Percentiles rank a stretch among this genome's conserved stretches.
Evolutionary conservation across 1,140 invertebrate genomes (phyloP).

Genomic region (Caerostris darwini): DNA sequence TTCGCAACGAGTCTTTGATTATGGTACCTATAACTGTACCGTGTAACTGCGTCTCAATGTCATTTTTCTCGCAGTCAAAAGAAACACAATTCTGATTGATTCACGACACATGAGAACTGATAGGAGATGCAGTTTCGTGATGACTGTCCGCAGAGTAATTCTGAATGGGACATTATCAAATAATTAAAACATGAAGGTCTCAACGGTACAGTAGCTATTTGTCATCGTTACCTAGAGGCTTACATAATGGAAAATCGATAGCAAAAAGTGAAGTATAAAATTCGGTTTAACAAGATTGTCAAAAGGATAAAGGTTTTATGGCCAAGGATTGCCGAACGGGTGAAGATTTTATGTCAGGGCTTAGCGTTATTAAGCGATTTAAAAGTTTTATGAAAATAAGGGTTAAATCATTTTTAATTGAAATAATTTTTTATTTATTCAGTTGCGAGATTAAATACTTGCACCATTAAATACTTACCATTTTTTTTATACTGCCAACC

Average conservation of each 20-base stretch:
- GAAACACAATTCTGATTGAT: constrained; percentile 60
- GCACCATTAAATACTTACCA: no score
- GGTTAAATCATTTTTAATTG: no score
- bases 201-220: constrained; percentile 15
- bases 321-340: background rate
- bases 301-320: background rate
- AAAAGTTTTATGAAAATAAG: no score
- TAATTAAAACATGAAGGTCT: constrained; percentile 51
- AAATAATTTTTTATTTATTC: no score
- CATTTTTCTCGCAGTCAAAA: constrained; percentile 27
- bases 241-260: constrained; percentile 34
- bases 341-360: background rate
- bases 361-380: background rate
- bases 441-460: no score
- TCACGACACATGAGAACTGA: constrained; percentile 50
- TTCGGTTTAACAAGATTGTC: constrained; percentile 26
- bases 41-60: background rate
- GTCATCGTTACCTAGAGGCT: constrained; percentile 47
- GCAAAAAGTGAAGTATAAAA: constrained; percentile 29
- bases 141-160: constrained; percentile 28
- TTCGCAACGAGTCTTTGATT: constrained; percentile 14
- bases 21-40: constrained; percentile 1
- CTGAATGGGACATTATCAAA: constrained; percentile 25
- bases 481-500: no score
- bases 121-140: constrained; percentile 37